Evolutionary conservation across 2,113 vertebrate genomes (phyloP).

Genomic region (Forbesichthys papilliferus): DNA sequence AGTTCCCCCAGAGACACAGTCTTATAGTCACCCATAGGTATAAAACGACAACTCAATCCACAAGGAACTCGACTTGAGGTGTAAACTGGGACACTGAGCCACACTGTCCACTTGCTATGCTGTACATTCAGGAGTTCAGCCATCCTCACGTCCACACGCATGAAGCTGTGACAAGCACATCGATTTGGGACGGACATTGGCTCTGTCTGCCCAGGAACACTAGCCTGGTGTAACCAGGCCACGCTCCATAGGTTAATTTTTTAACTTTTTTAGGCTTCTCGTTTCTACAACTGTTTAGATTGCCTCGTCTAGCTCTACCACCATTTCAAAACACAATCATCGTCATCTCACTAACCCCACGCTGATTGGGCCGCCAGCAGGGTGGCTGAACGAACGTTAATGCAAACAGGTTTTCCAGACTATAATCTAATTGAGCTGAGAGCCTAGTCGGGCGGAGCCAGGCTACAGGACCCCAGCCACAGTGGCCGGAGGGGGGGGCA

Average conservation of each 20-base stretch:
- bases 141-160: slow-evolving; percentile 65
- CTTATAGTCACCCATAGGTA: slow-evolving; percentile 37
- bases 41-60: slow-evolving; percentile 39
- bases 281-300: neutral
- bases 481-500: slow-evolving; percentile 35
- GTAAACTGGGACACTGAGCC: slow-evolving; percentile 31
- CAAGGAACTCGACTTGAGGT: slow-evolving; percentile 36
- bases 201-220: slow-evolving; percentile 34
- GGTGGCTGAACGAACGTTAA: too few relatives aligned
- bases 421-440: too few relatives aligned
- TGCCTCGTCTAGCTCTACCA: too few relatives aligned
- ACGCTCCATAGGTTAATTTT: too few relatives aligned
- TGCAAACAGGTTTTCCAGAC: too few relatives aligned
- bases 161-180: slow-evolving; percentile 49
- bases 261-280: neutral
- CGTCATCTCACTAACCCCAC: too few relatives aligned
- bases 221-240: neutral
- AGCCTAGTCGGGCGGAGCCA: too few relatives aligned
- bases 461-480: slow-evolving; percentile 33
- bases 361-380: too few relatives aligned
- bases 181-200: slow-evolving; percentile 33
- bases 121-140: slow-evolving; percentile 25
- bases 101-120: slow-evolving; percentile 21
- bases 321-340: too few relatives aligned
- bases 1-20: slow-evolving; percentile 11